A percentile compares a stretch with the other conserved stretches of the same genome.
Conservation (phyloP, 2,888 invertebrate genomes). For the Cecidostiba fungosa region DNA sequence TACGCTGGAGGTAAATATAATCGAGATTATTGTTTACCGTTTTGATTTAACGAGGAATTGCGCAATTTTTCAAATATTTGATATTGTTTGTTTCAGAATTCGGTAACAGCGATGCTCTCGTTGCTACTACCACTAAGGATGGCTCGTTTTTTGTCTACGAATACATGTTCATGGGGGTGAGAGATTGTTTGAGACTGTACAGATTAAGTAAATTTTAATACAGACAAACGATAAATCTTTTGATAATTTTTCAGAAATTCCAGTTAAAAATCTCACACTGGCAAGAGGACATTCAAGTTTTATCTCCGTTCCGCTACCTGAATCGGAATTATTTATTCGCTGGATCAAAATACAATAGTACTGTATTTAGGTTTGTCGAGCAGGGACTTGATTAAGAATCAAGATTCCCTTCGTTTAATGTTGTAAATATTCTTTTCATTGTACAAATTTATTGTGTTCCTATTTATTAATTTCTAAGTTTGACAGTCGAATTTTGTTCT, state of each 20-base stretch:
- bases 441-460: neutral
- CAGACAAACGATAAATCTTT: neutral
- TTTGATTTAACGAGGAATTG: neutral
- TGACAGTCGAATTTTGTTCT: neutral
- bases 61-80: neutral
- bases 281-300: conserved; percentile 68
- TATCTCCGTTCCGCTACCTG: conserved; percentile 69
- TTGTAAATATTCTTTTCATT: neutral
- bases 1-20: conserved; percentile 69
- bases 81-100: conserved; percentile 64
- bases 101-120: conserved; percentile 67
- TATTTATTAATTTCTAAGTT: conserved; percentile 21
- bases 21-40: neutral
- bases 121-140: conserved; percentile 70
- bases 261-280: conserved; percentile 67
- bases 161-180: conserved; percentile 71
- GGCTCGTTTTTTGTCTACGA: conserved; percentile 72
- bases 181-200: conserved; percentile 54
- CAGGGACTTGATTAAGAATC: conserved; percentile 65
- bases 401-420: neutral
- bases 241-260: conserved; percentile 70
- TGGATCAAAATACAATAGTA: conserved; percentile 69
- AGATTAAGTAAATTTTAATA: neutral
- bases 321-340: conserved; percentile 70
- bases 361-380: conserved; percentile 69